Base-by-base conservation (phyloP, 2,797 vertebrate genomes). In the Artibeus jamaicensis region DNA sequence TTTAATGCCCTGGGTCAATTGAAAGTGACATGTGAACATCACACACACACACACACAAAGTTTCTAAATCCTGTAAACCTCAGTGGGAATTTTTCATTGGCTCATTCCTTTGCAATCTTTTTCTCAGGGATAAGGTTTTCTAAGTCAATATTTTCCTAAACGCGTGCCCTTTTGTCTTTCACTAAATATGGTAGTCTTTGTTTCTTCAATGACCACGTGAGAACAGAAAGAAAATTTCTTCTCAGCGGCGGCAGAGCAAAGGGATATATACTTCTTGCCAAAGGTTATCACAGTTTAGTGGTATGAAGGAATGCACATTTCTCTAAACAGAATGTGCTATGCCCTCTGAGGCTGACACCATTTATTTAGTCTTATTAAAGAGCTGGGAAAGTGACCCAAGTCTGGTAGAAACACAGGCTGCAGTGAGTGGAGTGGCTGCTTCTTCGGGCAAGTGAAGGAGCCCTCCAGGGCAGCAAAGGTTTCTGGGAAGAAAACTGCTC, bases 111-210 rank as follows among this genome's bases (percentile, higher is more conserved):
- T 57, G 22, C 12, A 86, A 42, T 96, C 86, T 96, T 76, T 94
- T 96, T 96, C 95, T 97, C 96, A 97, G 83, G 96, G 96, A 96
- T 93, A 96, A 95, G 76, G 34, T 57, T 97, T 95, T 95, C 94
- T 94, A 76, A 91, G 92, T 97, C 93, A 97, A 94, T 94, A 95
- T 98, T 97, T 97, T 96, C 62, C 59, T 86, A 93, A 96, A 91
- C 73, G 83, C 21, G 0, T 84, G 86, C 46, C 79, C 59, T 96
- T 97, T 96, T 96, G 86, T 96, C 79, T 95, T 94, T 71, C 86
- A 70, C 97, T 97, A 96, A 97, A 95, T 97, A 89, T 96, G 96
- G 95, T 65, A 77, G 86, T 91, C 96, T 94, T 96, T 95, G 82
- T 95, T 93, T 96, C 95, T 94, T 86, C 79, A 50, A 0, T 68